Percentiles rank a stretch among this genome's conserved stretches.
phyloP scores from a whole-genome alignment of 2,888 invertebrate species.

The Blastobasis adustella region DNA sequence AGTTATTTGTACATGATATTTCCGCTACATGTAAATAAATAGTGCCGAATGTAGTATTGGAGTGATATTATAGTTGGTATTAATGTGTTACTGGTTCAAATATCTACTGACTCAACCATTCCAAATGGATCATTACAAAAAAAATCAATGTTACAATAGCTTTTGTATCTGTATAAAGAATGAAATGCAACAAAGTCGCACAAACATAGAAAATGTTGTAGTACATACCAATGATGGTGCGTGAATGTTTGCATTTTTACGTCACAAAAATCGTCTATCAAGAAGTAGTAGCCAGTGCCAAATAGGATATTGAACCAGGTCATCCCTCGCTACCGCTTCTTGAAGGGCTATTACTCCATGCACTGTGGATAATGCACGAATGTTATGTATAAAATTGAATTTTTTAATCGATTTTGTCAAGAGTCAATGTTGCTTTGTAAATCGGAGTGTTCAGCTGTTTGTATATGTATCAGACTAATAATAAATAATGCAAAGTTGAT shows the following conservation, averaged over 20 bases:
- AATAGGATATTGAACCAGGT: neutral
- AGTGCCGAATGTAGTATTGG: conserved; percentile 34
- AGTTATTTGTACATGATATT: conserved; percentile 28
- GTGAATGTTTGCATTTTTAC: conserved; percentile 45
- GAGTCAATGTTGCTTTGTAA: conserved; percentile 20
- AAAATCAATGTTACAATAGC: conserved; percentile 22
- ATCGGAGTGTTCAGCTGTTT: conserved; percentile 20
- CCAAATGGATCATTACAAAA: conserved; percentile 41
- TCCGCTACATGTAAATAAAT: conserved; percentile 46
- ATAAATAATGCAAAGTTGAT: conserved; percentile 22
- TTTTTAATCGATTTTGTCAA: conserved; percentile 4
- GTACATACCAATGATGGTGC: conserved; percentile 26
- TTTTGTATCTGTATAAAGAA: conserved; percentile 22
- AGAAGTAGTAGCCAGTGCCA: conserved; percentile 17
- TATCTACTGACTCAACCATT: conserved; percentile 47
- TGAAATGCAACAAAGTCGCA: conserved; percentile 42
- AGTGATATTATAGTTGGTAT: conserved; percentile 51
- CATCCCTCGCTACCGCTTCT: conserved; percentile 15
- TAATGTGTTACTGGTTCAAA: conserved; percentile 20
- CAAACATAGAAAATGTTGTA: conserved; percentile 27
- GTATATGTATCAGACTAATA: conserved; percentile 25
- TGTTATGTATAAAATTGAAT: conserved; percentile 20
- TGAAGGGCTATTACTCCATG: conserved; percentile 27
- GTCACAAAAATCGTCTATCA: conserved; percentile 46
- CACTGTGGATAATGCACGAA: conserved; percentile 58